phyloP scores from a whole-genome alignment of 1,140 invertebrate species.

The Hylyphantes graminicola region DNA sequence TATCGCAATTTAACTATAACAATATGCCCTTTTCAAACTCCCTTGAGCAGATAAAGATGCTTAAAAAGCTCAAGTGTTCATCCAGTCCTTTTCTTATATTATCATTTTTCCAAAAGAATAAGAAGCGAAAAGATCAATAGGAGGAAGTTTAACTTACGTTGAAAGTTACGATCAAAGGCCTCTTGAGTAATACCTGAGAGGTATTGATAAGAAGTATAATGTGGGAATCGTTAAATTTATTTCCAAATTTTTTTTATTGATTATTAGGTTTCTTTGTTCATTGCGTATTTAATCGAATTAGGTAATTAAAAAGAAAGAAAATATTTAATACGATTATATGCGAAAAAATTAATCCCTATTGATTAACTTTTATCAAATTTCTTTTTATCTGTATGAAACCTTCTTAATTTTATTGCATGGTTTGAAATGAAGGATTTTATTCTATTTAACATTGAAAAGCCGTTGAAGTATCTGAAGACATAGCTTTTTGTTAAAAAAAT shows the following conservation, averaged over 20 bases:
- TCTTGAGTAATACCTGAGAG: constrained; percentile 2
- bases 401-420: too few species aligned
- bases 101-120: constrained; percentile 1
- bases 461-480: too few species aligned
- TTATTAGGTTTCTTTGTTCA: not conserved
- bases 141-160: not conserved
- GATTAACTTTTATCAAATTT: too few species aligned
- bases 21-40: too few species aligned
- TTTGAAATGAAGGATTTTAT: too few species aligned
- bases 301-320: not conserved
- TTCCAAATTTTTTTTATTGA: not conserved
- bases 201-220: constrained; percentile 18
- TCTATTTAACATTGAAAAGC: too few species aligned
- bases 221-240: constrained; percentile 1
- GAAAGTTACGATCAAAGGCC: not conserved
- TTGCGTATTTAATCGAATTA: not conserved
- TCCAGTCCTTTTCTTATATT: not conserved
- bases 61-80: constrained; percentile 11
- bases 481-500: too few species aligned
- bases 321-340: not conserved
- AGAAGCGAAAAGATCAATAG: constrained; percentile 10
- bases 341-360: too few species aligned
- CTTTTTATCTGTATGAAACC: too few species aligned
- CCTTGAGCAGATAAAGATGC: constrained; percentile 1
- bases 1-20: too few species aligned